Base-by-base conservation (phyloP, 2,113 vertebrate species). In the Dicerorhinus sumatrensis region DNA sequence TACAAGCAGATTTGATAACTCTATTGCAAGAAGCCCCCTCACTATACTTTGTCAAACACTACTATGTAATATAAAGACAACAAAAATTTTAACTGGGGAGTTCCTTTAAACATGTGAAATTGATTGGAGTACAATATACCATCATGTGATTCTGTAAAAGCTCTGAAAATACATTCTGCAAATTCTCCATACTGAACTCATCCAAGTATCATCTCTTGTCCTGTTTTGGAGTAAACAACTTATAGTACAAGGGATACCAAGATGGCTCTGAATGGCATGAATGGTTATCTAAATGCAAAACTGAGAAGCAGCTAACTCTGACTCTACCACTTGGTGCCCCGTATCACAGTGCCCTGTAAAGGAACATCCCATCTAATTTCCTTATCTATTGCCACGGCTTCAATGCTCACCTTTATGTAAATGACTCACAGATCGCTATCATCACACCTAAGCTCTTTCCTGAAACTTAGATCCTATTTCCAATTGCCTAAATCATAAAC, bases 221-320 rank as follows among this genome's bases (percentile, higher is more conserved):
- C 65, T 79, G 1, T 69, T 82, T 79, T 3, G 48, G 46, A 21
- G 42, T 94, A 27, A 93, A 17, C 33, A 95, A 76, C 36, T 77
- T 65, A 81, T 0, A 46, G 31, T 13, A 33, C 9, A 89, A 81
- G 76, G 25, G 48, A 96, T 42, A 96, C 36, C 92, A 89, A 36
- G 58, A 31, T 75, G 72, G 94, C 36, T 87, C 8, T 63, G 51
- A 92, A 72, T 48, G 72, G 48, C 23, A 77, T 67, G 76, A 92
- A 70, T 58, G 17, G 58, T 83, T 91, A 84, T 67, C 56, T 42
- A 87, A 88, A 84, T 36, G 39, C n/a, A 93, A 97, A 91, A 95
- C 39, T 62, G 36, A 92, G 72, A 81, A 84, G n/a, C 65, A 86
- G n/a, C 39, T 79, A 70, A 56, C 21, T 56, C 39, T 75, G 83